Conservation (phyloP, 2,113 vertebrate genomes). For the Hippocampus zosterae region DNA sequence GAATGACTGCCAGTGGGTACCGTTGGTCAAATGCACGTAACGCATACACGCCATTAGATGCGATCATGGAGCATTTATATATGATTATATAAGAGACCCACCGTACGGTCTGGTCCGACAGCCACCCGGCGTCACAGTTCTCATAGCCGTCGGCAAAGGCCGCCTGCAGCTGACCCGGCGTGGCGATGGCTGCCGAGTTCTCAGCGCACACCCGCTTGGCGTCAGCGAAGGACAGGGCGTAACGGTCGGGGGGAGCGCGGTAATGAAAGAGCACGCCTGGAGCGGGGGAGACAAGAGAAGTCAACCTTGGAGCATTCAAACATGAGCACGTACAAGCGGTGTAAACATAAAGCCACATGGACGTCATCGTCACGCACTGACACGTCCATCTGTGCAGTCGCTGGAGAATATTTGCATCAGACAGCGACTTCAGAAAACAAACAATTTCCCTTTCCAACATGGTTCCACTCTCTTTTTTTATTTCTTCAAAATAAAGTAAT, state of each 20-base stretch:
- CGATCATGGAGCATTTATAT: conserved; percentile 23
- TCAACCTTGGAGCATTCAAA: conserved; percentile 23
- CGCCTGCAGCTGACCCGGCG: conserved; percentile 83
- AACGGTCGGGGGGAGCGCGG: conserved; percentile 83
- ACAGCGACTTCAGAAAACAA: conserved; percentile 26
- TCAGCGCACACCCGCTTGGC: conserved; percentile 81
- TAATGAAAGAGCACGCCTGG: conserved; percentile 94
- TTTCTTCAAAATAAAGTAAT: neutral
- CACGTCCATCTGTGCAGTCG: conserved; percentile 36
- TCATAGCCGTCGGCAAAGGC: conserved; percentile 93
- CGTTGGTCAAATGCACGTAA: conserved; percentile 16
- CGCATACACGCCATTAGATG: conserved; percentile 43
- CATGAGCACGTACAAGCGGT: conserved; percentile 11
- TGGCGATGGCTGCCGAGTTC: conserved; percentile 82
- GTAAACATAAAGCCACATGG: conserved; percentile 25
- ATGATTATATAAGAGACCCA: conserved; percentile 36
- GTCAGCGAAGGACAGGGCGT: conserved; percentile 79
- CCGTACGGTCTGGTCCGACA: conserved; percentile 88
- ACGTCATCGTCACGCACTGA: conserved; percentile 33
- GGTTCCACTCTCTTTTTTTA: neutral
- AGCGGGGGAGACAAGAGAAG: conserved; percentile 15
- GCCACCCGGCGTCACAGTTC: conserved; percentile 95
- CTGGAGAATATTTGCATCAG: conserved; percentile 43
- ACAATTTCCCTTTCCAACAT: conserved; percentile 23
- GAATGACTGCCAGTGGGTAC: conserved; percentile 14